Evolutionary conservation across 2,113 vertebrate genomes (phyloP), one percentile per base, ranked within the genome.

Genomic region (Gobius niger): DNA sequence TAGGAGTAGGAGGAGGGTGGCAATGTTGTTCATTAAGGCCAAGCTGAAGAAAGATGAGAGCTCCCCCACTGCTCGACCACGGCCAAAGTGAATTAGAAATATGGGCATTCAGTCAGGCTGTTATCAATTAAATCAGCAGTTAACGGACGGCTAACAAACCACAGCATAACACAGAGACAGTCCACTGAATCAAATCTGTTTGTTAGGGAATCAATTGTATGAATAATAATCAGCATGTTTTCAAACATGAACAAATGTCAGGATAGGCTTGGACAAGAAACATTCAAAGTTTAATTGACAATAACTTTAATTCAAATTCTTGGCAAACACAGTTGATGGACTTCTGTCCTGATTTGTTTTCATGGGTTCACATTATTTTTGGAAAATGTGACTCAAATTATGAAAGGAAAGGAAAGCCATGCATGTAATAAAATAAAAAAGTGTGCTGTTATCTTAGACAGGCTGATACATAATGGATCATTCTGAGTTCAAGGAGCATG

Each of bases 21-120:
- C 24, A 74, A 69, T 82, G 81, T 83, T 84, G 81, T 84, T 84
- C 81, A 89, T 91, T 86, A 82, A 75, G 44, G 64, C 67, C 72
- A 34, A 76, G 82, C 72, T 83, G 69, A 57, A 77, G 68, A 81
- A 73, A 80, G 80, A 83, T 57, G 71, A 75, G 63, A 42, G 60
- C 51, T 66, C 64, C 61, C 70, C 57, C 40, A 15, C 76, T 72
- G 75, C 74, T 78, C 54, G 50, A 64, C 76, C 73, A 61, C n/a
- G 72, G 11, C 24, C 83, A 75, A 72, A 77, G 78, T 82, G 81
- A 80, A 81, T 86, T 77, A 85, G 67, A 83, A 67, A 68, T 79
- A 61, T 54, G 50, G 78, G 84, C 80, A 75, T 59, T 85, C 75
- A 79, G 75, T 73, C 67, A 81, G 70, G 81, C 80, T 76, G 73